phyloP scores from a whole-genome alignment of 2,113 vertebrate genomes.

The Sander vitreus region DNA sequence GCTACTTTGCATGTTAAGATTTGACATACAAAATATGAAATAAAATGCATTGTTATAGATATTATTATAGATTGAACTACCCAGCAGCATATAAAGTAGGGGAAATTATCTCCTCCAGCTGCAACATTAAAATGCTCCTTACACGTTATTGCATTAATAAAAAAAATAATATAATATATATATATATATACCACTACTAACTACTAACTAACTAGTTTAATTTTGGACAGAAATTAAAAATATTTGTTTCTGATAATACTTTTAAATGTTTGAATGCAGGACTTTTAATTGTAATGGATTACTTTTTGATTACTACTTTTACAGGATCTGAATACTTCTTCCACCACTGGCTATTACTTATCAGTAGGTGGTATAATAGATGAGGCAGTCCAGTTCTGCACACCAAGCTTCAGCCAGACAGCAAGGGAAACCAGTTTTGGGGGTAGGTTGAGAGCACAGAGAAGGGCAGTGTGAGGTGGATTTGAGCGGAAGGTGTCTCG shows the following conservation, averaged over 20 bases:
- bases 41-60: background rate
- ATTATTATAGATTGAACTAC: background rate
- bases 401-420: constrained; percentile 42
- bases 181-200: background rate
- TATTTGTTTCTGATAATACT: background rate
- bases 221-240: background rate
- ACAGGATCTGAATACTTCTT: background rate
- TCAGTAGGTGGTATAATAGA: constrained; percentile 42
- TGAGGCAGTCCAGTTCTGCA: constrained; percentile 40
- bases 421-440: constrained; percentile 43
- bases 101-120: background rate
- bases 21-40: background rate
- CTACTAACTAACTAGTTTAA: too few relatives aligned
- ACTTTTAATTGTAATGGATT: background rate
- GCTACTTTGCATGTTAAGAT: background rate
- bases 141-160: background rate
- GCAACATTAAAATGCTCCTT: background rate
- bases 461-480: constrained; percentile 72
- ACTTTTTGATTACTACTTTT: background rate
- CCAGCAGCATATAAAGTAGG: background rate
- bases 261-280: background rate
- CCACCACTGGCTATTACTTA: constrained; percentile 4
- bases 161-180: background rate
- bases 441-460: constrained; percentile 63
- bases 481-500: constrained; percentile 73